Conservation (phyloP, 2,888 invertebrate genomes). For the Cerceris rybyensis region DNA sequence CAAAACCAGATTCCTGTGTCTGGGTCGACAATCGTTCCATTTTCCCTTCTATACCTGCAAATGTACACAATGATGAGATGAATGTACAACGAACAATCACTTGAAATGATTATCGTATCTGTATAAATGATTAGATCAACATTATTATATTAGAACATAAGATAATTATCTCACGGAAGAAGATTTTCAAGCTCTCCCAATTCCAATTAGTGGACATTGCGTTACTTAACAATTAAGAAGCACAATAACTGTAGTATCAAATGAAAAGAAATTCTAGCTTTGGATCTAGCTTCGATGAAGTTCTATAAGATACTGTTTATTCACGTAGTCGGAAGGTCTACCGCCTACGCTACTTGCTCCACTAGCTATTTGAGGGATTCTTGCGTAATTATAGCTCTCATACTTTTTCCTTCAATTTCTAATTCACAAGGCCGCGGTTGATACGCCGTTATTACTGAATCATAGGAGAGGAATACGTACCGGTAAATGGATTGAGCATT, state of each 20-base stretch:
- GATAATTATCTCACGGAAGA: slow-evolving; percentile 45
- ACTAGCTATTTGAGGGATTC: slow-evolving; percentile 71
- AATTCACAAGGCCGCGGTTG: slow-evolving; percentile 26
- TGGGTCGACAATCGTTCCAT: slow-evolving; percentile 81
- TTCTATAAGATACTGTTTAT: slow-evolving; percentile 61
- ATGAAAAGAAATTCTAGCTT: slow-evolving; percentile 14
- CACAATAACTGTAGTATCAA: neutral
- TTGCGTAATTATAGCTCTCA: slow-evolving; percentile 72
- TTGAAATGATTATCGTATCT: neutral
- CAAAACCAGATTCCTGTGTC: slow-evolving; percentile 84
- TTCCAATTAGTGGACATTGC: slow-evolving; percentile 38
- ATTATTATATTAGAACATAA: too few relatives aligned
- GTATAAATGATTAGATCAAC: neutral
- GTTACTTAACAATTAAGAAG: neutral
- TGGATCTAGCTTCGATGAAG: slow-evolving; percentile 30
- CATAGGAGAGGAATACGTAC: slow-evolving; percentile 61
- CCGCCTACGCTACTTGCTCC: slow-evolving; percentile 69
- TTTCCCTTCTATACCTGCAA: slow-evolving; percentile 78
- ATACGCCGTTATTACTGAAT: neutral
- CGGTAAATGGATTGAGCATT: slow-evolving; percentile 78
- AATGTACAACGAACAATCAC: too few relatives aligned
- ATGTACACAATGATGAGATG: too few relatives aligned
- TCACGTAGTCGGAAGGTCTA: slow-evolving; percentile 59
- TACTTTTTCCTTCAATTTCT: slow-evolving; percentile 54
- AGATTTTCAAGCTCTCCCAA: slow-evolving; percentile 42